Evolutionary conservation across 2,113 vertebrate genomes (phyloP), one percentile per base, ranked within the genome.

Genomic region (Galeopterus variegatus): DNA sequence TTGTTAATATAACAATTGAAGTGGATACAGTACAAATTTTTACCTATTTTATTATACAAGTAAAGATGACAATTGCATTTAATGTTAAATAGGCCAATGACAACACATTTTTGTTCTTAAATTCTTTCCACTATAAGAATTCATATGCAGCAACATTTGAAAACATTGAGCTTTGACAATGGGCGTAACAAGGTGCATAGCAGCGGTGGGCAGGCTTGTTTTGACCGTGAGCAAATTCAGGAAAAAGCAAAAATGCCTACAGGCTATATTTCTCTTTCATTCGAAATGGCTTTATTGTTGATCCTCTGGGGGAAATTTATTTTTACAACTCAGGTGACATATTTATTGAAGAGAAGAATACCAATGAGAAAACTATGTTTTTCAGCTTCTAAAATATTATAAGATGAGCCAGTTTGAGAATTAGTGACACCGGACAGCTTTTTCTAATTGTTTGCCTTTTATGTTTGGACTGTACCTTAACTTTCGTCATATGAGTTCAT

Each of bases 251-350:
- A 91, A 85, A n/a, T 80, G 41, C 67, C 45, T 60, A 31, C 10
- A 58, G 77, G 54, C 48, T 70, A 0, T 64, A n/a, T 80, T 76
- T 92, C 64, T 85, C 36, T 82, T 36, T 60, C 52, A 69, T 91
- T 91, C 36, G 60, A 28, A 88, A 67, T 88, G 67, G 26, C 36
- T 91, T 85, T 81, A 26, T 72, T 52, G 52, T 92, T 81, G 60
- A 36, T 76, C 54, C 21, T 58, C 0, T 17, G 18, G 33, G 33
- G 21, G 19, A 76, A 36, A 50, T 50, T 31, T 41, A 64, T 21
- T 88, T 72, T 84, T 26, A 72, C 0, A 3, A 15, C 24, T 36
- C 70, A 50, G 36, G 13, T 52, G 26, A 69, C 58, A 64, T 48
- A 13, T 81, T 90, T 54, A 56, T 31, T 52, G 12, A 36, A 10